Percentiles rank a stretch among this genome's conserved stretches.
Evolutionary conservation across 2,797 vertebrate genomes (phyloP).

Genomic region (Melopsittacus undulatus): DNA sequence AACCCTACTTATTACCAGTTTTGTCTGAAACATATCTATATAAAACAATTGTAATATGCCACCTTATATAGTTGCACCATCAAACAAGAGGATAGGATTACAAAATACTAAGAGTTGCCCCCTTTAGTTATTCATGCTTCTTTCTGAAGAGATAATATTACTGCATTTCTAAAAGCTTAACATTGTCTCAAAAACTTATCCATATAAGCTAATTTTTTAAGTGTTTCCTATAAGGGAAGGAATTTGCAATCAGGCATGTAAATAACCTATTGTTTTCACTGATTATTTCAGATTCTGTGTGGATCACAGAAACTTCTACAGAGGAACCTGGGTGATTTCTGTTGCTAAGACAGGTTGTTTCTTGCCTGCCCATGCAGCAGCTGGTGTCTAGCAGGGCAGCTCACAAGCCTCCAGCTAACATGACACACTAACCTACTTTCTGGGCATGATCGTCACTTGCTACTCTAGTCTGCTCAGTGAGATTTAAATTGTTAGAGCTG

Average conservation of each 20-base stretch:
- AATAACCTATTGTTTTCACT: not conserved
- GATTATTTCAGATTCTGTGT: not conserved
- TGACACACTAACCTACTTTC: constrained; percentile 68
- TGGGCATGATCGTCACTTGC: not conserved
- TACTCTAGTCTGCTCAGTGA: not conserved
- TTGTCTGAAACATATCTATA: not conserved
- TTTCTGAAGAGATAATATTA: not conserved
- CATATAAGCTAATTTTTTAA: not conserved
- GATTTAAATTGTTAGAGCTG: not conserved
- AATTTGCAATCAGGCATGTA: not conserved
- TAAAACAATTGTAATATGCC: not conserved
- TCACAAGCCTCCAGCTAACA: not conserved
- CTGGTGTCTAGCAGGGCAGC: not conserved
- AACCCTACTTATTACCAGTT: not conserved
- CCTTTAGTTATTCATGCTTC: not conserved
- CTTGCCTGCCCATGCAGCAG: not conserved
- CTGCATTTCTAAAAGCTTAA: not conserved
- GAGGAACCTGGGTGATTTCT: not conserved
- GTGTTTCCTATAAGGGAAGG: not conserved
- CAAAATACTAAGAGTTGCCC: not conserved
- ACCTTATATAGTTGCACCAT: not conserved
- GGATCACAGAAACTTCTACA: not conserved
- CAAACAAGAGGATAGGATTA: not conserved
- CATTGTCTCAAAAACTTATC: not conserved
- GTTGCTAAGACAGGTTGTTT: not conserved